A percentile compares a stretch with the other conserved stretches of the same genome.
Conservation (phyloP, 1,140 invertebrate species). For the Brachionus calyciflorus region DNA sequence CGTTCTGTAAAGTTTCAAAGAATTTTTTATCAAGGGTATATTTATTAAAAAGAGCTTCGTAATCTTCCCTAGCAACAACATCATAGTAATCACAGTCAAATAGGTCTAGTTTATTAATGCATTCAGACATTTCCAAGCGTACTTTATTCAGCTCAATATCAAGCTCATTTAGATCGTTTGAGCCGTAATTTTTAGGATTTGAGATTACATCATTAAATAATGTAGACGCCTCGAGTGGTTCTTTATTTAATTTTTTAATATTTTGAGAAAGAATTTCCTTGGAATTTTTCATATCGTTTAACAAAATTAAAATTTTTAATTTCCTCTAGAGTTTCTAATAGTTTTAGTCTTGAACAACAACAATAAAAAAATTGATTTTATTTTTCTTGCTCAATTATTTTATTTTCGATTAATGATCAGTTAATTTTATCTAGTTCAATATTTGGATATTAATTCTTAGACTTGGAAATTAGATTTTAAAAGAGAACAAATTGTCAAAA, state of each 20-base stretch:
- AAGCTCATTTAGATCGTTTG: conserved; percentile 4
- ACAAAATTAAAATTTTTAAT: no score
- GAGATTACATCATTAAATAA: background rate
- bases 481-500: no score
- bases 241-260: background rate
- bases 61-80: background rate
- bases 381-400: no score
- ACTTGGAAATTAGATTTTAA: no score
- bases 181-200: background rate
- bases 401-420: no score
- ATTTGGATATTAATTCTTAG: no score
- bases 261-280: background rate
- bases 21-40: background rate
- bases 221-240: background rate
- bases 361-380: no score
- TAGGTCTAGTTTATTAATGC: background rate
- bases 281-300: background rate
- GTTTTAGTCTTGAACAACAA: background rate
- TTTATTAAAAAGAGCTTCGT: background rate
- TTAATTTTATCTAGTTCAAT: no score
- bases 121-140: background rate
- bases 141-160: background rate
- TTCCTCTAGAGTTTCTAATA: background rate
- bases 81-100: conserved; percentile 9
- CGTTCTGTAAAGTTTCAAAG: background rate